These are phyloP conservation scores for Eremophila alpestris DNA, from an alignment of 2,797 vertebrate genomes.

Conservation along the genomic window DNA sequence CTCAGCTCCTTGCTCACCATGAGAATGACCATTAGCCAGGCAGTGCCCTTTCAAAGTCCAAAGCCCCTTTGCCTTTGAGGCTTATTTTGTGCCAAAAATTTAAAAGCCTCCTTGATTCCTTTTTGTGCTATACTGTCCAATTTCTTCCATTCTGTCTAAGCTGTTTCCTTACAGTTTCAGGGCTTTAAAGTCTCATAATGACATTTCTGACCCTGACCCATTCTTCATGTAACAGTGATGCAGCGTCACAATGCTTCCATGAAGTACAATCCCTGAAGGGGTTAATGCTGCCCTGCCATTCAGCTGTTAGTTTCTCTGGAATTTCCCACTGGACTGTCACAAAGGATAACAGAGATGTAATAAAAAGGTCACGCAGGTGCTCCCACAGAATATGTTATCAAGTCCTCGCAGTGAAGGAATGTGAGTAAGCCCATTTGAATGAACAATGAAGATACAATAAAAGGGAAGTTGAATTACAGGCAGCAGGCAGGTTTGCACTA, in stretches of 20 bases:
- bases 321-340: conserved; percentile 32
- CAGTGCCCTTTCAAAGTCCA: not conserved
- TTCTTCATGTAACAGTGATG: not conserved
- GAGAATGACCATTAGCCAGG: not conserved
- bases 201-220: not conserved
- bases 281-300: conserved; percentile 40
- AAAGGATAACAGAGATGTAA: conserved; percentile 53
- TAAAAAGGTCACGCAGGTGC: conserved; percentile 32
- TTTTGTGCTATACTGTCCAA: not conserved
- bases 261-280: not conserved
- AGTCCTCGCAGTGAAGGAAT: conserved; percentile 15
- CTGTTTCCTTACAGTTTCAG: not conserved
- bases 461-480: conserved; percentile 7
- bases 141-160: not conserved
- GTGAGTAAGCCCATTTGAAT: conserved; percentile 6
- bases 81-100: not conserved
- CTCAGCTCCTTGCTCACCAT: not conserved
- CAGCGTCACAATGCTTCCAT: not conserved
- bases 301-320: conserved; percentile 38
- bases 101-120: not conserved
- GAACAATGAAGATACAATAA: conserved; percentile 5
- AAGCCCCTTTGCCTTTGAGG: not conserved
- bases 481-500: not conserved
- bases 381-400: conserved; percentile 14
- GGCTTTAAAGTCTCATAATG: not conserved